These are phyloP conservation scores for Pemphigus obesinymphae DNA, from an alignment of 1,140 invertebrate species.

Conservation along the genomic window DNA sequence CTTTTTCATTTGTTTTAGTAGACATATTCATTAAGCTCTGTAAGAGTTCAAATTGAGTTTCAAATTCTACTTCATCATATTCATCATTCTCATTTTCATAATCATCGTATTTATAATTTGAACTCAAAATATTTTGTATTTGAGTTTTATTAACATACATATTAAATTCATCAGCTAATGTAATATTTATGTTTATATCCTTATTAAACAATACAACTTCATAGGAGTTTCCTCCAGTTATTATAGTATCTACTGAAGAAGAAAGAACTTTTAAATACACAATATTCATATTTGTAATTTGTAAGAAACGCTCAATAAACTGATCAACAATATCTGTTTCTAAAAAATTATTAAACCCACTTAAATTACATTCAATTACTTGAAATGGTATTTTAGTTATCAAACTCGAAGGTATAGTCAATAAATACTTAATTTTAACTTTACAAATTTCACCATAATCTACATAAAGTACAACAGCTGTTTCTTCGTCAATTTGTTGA, in stretches of 20 bases:
- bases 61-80: background rate
- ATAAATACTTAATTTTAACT: background rate
- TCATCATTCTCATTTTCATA: background rate
- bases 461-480: background rate
- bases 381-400: slow-evolving; percentile 23
- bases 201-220: slow-evolving; percentile 28
- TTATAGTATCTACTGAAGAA: background rate
- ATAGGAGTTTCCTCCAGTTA: background rate
- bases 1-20: background rate
- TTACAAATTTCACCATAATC: background rate
- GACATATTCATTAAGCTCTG: background rate
- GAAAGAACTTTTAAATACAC: slow-evolving; percentile 11
- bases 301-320: background rate
- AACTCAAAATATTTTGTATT: slow-evolving; percentile 26
- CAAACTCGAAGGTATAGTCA: slow-evolving; percentile 12
- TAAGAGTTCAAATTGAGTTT: background rate
- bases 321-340: background rate
- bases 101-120: background rate
- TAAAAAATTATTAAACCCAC: slow-evolving; percentile 6
- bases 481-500: background rate
- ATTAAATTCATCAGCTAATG: background rate
- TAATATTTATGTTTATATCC: background rate
- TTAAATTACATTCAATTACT: slow-evolving; percentile 30
- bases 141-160: background rate
- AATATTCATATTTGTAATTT: background rate